Evolutionary conservation across 2,888 invertebrate genomes (phyloP).

Genomic region (Andricus quercusramuli): DNA sequence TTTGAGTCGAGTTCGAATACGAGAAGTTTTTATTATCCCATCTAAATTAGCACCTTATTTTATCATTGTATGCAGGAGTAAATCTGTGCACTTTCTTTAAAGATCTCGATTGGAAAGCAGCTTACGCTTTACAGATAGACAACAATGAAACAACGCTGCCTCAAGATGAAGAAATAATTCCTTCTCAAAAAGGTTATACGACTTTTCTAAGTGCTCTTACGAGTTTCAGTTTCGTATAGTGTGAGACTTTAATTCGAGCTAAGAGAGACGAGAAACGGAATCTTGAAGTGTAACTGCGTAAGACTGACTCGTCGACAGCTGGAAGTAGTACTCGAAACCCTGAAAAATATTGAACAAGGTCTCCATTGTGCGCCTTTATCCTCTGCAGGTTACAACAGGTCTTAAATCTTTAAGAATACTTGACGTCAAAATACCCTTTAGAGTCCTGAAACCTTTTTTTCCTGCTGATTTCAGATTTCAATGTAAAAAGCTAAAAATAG

Average conservation of each 20-base stretch:
- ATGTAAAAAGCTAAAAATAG: too few species aligned
- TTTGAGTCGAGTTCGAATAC: not conserved
- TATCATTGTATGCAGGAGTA: not conserved
- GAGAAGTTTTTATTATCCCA: not conserved
- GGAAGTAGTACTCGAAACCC: slow-evolving; percentile 21
- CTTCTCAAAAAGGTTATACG: slow-evolving; percentile 6
- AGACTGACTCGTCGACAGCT: not conserved
- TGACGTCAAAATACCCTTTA: not conserved
- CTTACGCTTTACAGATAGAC: not conserved
- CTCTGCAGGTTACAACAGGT: not conserved
- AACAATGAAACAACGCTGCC: not conserved
- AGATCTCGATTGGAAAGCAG: not conserved
- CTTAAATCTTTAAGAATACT: slow-evolving; percentile 26
- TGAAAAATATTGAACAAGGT: slow-evolving; percentile 5
- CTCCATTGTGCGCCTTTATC: slow-evolving; percentile 21
- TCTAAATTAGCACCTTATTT: not conserved
- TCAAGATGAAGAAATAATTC: not conserved
- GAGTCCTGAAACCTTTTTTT: not conserved
- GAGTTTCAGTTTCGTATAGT: slow-evolving; percentile 16
- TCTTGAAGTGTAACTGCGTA: slow-evolving; percentile 34
- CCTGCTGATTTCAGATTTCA: too few species aligned
- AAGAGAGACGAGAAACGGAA: slow-evolving; percentile 21
- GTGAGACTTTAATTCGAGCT: slow-evolving; percentile 21
- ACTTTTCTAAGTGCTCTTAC: slow-evolving; percentile 18
- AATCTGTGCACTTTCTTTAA: not conserved